These are phyloP conservation scores for Sprattus sprattus DNA, from an alignment of 2,113 vertebrate species.

Conservation along the genomic window DNA sequence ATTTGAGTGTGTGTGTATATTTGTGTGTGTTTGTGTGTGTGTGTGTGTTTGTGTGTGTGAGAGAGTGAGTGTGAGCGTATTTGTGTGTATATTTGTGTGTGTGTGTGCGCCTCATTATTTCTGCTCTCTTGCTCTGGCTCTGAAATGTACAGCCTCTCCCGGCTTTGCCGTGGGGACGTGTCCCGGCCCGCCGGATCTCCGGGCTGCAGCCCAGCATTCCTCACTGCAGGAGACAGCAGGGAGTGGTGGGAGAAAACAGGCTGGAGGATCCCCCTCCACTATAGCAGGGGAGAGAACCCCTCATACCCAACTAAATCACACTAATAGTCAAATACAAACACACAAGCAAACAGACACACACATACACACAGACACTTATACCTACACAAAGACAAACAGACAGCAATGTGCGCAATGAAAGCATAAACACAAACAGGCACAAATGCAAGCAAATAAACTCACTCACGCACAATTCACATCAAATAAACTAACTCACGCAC, in stretches of 20 bases:
- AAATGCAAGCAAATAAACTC: no score
- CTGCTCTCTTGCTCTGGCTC: neutral
- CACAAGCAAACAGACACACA: neutral
- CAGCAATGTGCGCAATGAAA: neutral
- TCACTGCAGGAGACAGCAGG: neutral
- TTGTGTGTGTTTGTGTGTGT: neutral
- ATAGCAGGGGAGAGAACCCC: neutral
- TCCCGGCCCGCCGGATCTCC: constrained; percentile 32
- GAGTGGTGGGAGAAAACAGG: neutral
- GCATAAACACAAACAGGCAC: no score
- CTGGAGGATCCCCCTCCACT: neutral
- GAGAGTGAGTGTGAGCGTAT: neutral
- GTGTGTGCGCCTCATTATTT: neutral
- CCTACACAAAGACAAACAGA: neutral
- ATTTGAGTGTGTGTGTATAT: neutral
- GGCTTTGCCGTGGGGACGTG: constrained; percentile 39
- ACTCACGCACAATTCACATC: no score
- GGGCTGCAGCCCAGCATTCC: neutral
- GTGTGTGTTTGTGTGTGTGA: neutral
- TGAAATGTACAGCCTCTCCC: constrained; percentile 33
- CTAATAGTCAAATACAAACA: neutral
- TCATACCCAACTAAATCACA: neutral
- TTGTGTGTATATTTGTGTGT: neutral
- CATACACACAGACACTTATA: neutral
- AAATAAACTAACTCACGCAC: neutral